Conservation (phyloP, 2,797 vertebrate species). For the Naso thynnoides region DNA sequence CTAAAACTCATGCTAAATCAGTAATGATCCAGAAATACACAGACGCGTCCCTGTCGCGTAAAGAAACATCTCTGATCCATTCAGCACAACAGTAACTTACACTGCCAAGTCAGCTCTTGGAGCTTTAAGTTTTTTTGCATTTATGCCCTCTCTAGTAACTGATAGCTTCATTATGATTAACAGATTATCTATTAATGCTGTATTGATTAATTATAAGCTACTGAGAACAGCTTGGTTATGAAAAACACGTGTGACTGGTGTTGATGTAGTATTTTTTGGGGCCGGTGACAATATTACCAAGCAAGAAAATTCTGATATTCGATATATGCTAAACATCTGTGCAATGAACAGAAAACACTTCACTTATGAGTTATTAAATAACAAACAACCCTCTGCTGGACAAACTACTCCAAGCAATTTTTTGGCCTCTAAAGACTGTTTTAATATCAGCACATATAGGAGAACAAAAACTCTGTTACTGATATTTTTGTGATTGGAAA, state of each 20-base stretch:
- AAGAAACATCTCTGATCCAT: background rate
- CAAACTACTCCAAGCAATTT: too few relatives aligned
- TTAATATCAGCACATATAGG: too few relatives aligned
- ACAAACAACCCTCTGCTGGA: too few relatives aligned
- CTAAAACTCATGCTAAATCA: background rate
- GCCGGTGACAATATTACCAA: background rate
- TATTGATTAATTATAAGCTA: background rate
- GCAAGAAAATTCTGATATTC: too few relatives aligned
- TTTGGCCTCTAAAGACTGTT: too few relatives aligned
- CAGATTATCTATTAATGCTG: background rate
- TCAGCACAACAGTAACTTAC: constrained; percentile 5
- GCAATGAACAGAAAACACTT: too few relatives aligned
- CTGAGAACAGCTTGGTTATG: background rate
- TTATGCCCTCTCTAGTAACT: background rate
- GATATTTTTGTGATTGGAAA: too few relatives aligned
- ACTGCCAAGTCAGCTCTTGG: constrained; percentile 4
- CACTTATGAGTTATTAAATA: too few relatives aligned
- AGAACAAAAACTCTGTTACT: too few relatives aligned
- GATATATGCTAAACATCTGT: too few relatives aligned
- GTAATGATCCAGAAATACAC: too few relatives aligned
- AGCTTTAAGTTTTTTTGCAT: background rate
- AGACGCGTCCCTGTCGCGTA: constrained; percentile 5
- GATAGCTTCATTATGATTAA: background rate
- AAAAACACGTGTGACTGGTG: background rate
- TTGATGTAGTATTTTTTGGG: background rate